Evolutionary conservation across 2,797 vertebrate species (phyloP), one percentile per base, ranked within the genome.

Genomic region (Eulemur coronatus): DNA sequence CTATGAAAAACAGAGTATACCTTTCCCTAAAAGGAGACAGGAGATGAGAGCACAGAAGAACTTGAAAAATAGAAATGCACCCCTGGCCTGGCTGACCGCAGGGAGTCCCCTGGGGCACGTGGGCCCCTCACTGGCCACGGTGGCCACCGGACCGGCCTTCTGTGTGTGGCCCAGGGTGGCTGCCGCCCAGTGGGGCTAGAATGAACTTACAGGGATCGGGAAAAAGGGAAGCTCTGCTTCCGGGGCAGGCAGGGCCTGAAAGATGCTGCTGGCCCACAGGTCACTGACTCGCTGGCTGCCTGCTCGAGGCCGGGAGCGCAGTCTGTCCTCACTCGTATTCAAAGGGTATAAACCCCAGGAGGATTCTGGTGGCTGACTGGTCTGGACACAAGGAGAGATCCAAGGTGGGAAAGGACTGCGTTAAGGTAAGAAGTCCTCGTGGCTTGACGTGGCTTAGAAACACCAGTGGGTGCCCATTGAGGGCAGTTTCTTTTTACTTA

Each of bases 401-500:
- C 1, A 7, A 20, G 5, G 3, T 30, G 28, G 57, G 17, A 55
- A 22, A 38, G 1, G 1, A n/a, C 73, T 48, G 26, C 4, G 5
- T 20, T 14, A 26, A n/a, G 14, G 3, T 41, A 63, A 10, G 20
- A 46, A 48, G 80, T 10, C 35, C 57, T 46, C 1, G 14, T 1
- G 22, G 26, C 41, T 43, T 35, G 0, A 0, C 0, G 8, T 30
- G 76, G 65, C 84, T 85, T 10, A 46, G 84, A 38, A 20, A 55
- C 28, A 20, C 12, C 65, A 6, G 1, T 22, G 1, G 20, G 4
- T 0, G 59, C 35, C 63, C 43, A 4, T 0, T 0, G 76, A 82
- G 35, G 41, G 55, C 20, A 0, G 8, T 18, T 28, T 43, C 48
- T 26, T 79, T 67, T 46, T 0, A 18, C 41, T 10, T 5, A 55